A percentile compares a stretch with the other conserved stretches of the same genome.
Conservation (phyloP, 2,888 invertebrate species). For the Syrista parreyssii region DNA sequence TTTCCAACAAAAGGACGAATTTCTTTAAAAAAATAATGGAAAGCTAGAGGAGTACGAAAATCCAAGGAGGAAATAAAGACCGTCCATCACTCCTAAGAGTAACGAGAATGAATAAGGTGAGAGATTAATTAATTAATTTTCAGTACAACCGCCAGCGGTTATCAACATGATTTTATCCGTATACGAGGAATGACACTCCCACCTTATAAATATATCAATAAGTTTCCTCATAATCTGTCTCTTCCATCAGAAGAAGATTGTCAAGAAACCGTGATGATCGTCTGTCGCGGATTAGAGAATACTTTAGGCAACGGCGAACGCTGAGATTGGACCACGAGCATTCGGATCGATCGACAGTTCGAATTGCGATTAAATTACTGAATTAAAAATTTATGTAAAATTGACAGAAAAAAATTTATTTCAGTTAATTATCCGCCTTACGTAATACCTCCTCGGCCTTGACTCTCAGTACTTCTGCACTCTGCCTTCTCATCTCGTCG, state of each 20-base stretch:
- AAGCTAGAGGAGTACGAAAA: background rate
- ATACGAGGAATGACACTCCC: background rate
- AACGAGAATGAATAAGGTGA: background rate
- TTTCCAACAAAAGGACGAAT: background rate
- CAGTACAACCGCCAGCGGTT: background rate
- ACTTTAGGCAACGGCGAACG: background rate
- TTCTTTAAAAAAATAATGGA: background rate
- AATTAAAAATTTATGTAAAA: background rate
- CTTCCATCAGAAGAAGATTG: background rate
- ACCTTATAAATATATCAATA: background rate
- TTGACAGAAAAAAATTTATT: background rate
- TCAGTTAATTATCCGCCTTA: constrained; percentile 57
- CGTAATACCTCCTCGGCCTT: constrained; percentile 62
- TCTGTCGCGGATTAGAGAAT: background rate
- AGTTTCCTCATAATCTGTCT: background rate
- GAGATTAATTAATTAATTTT: background rate
- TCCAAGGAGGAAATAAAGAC: too few species aligned
- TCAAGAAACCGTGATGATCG: background rate
- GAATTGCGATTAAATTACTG: background rate
- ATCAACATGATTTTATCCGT: background rate
- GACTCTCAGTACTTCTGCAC: constrained; percentile 61
- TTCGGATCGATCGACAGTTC: background rate
- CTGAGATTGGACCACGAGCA: background rate
- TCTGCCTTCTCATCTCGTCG: constrained; percentile 60
- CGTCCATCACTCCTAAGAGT: too few species aligned